Base-by-base conservation (phyloP, 2,797 vertebrate genomes). In the Pantherophis vulpinus region DNA sequence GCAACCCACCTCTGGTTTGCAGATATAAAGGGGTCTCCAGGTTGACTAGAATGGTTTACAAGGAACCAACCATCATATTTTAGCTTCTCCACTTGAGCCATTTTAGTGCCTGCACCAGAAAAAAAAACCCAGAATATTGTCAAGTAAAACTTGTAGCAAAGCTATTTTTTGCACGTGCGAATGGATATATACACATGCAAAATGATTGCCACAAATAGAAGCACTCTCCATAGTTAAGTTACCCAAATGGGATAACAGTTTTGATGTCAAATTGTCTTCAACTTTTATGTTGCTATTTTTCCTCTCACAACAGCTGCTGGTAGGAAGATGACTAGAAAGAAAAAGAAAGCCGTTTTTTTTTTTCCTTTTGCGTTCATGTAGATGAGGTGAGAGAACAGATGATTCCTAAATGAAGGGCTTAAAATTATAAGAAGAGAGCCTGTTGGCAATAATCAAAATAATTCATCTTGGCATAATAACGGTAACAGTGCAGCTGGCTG, bases 371-470 rank as follows among this genome's bases (percentile, higher is more conserved):
- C 93, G 96, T 95, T 97, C 96, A 96, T 14, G 96, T 90, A 92
- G 93, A 97, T 89, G 93, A 97, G 96, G 96, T 92, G 92, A 97
- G 95, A 97, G 93, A 91, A 91, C 95, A 96, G 90, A 96, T 93
- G 93, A 96, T 94, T 90, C 93, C 16, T 94, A 95, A 95, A 96
- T 96, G 96, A 96, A 96, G 96, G 96, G 97, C 95, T 95, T 95
- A 94, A 96, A 95, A 96, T 95, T 94, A 95, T 91, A 94, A 95
- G 94, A 96, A 97, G 95, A 95, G 95, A 95, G 94, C 93, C 93
- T 94, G 95, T 96, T 96, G 96, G 95, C 96, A 96, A 97, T 96
- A 96, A 97, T 97, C 96, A 97, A 93, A 97, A 97, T 97, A 96
- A 97, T 96, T 96, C 96, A 96, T 96, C 96, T 96, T 96, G 92